Base-by-base conservation (phyloP, 2,888 invertebrate species). In the Drosophila vallismaia region DNA sequence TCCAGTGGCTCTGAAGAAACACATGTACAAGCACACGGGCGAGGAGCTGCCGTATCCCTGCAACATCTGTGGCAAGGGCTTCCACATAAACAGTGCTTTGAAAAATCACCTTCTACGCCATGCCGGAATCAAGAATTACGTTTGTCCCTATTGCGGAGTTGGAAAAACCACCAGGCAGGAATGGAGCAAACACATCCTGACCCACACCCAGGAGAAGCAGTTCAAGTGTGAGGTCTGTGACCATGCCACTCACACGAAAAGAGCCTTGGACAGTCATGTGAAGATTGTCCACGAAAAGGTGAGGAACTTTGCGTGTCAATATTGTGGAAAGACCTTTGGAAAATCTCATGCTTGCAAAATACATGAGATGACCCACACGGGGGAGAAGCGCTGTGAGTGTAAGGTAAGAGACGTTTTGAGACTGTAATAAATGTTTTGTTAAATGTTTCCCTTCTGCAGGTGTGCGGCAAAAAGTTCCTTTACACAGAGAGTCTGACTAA, bases 101-200 rank as follows among this genome's bases (percentile, higher is more conserved):
- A 91, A 90, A 56, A 91, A 91, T 46, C 91, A 91, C 74, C 71
- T 91, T 19, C 86, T 91, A 52, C 88, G 91, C 0, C 91, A 91
- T 52, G 90, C 90, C 0, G 91, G 91, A 6, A 91, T 91, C 31
- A 90, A 90, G 57, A 91, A 91, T 67, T 91, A 90, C 58, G 89
- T 91, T 6, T 91, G 91, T 31, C 90, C 90, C 0, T 89, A 91
- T 28, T 91, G 91, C 67, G 91, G 91, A 9, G 89, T 90, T 29
- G 90, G 89, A 0, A 91, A 91, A 45, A 90, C 91, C 1, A 91
- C 91, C 0, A 76, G 90, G 0, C 90, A 90, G 54, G 91, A 91
- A 46, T 86, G 91, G 85, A 91, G 89, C 50, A 90, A 88, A 10
- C 91, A 91, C 55, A 74, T 91, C 2, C 86, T 90, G 10, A 90